phyloP scores from a whole-genome alignment of 1,140 invertebrate species.

The Hesperophylax magnus region DNA sequence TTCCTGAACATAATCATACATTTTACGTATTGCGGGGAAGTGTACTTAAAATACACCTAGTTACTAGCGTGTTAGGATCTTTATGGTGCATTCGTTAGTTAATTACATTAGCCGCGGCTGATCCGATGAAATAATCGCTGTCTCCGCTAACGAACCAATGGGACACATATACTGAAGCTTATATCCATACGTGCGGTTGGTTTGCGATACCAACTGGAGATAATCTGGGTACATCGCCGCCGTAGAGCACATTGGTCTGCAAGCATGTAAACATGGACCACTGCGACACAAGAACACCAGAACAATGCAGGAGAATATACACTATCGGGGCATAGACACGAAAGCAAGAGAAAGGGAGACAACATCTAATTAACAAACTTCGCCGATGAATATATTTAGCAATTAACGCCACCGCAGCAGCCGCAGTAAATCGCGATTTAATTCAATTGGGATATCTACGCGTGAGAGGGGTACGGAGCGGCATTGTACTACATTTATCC shows the following conservation, averaged over 20 bases:
- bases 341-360: constrained; percentile 14
- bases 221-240: constrained; percentile 26
- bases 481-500: constrained; percentile 1
- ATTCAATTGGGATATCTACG: constrained; percentile 50
- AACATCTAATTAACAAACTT: constrained; percentile 57
- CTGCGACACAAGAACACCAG: constrained; percentile 17
- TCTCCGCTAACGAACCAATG: constrained; percentile 20
- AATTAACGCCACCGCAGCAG: constrained; percentile 54
- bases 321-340: background rate
- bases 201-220: constrained; percentile 26
- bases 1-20: too few species aligned
- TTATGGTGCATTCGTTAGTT: too few species aligned
- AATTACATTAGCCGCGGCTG: background rate
- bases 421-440: constrained; percentile 56
- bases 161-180: background rate
- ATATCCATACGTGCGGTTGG: background rate
- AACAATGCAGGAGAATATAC: constrained; percentile 1
- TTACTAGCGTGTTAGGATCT: too few species aligned
- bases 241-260: constrained; percentile 6
- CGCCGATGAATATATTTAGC: constrained; percentile 54
- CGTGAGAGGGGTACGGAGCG: constrained; percentile 12
- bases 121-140: background rate
- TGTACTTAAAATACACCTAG: too few species aligned
- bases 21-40: too few species aligned
- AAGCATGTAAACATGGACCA: constrained; percentile 29